Conservation (phyloP, 1,140 invertebrate species). For the Matsumurasca onukii region DNA sequence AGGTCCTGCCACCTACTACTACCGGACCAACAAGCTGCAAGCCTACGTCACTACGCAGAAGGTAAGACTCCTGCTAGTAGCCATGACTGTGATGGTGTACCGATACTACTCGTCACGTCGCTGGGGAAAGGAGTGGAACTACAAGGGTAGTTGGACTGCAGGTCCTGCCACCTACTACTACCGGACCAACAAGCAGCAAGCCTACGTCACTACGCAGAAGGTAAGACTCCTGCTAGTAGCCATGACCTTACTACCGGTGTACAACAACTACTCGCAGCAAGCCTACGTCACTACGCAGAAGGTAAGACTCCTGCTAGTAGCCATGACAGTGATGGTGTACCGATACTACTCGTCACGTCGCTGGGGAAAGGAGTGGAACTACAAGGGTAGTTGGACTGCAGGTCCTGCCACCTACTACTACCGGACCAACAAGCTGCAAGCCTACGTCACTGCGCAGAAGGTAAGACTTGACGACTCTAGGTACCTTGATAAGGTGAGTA, state of each 20-base stretch:
- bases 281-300: conserved; percentile 33
- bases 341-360: conserved; percentile 58
- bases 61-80: conserved; percentile 51
- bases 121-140: conserved; percentile 31
- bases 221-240: conserved; percentile 52
- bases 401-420: conserved; percentile 26
- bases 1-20: conserved; percentile 21
- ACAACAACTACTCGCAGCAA: conserved; percentile 63
- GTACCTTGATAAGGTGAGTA: too few species aligned
- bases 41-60: conserved; percentile 33
- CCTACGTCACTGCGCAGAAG: conserved; percentile 34
- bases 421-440: background rate
- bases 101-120: conserved; percentile 58
- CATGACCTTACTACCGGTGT: conserved; percentile 64
- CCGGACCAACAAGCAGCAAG: background rate
- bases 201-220: conserved; percentile 34
- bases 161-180: conserved; percentile 26
- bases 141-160: conserved; percentile 15
- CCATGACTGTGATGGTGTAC: conserved; percentile 64
- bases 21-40: background rate
- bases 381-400: conserved; percentile 15
- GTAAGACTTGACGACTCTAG: too few species aligned
- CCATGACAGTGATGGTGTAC: conserved; percentile 64
- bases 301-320: conserved; percentile 51
- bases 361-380: conserved; percentile 31